Evolutionary conservation across 2,113 vertebrate species (phyloP).

Genomic region (Ceuthmochares aereus): DNA sequence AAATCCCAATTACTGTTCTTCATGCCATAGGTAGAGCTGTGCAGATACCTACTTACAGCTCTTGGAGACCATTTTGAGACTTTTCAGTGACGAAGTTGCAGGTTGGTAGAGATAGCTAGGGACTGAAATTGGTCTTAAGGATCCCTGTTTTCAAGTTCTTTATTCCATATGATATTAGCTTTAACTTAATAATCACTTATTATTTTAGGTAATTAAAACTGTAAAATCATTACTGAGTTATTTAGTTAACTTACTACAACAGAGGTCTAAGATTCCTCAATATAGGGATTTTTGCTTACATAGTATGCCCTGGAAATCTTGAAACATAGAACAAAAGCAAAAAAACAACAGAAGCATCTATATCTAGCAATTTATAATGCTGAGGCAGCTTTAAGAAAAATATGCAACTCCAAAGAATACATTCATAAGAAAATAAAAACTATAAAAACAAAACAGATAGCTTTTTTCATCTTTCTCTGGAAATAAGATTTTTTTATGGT

Average conservation of each 20-base stretch:
- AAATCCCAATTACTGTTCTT: neutral
- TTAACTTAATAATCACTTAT: neutral
- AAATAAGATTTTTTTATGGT: neutral
- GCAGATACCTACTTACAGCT: neutral
- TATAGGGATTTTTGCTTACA: neutral
- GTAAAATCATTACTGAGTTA: neutral
- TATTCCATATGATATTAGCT: neutral
- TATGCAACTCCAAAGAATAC: neutral
- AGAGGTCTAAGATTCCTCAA: neutral
- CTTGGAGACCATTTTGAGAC: neutral
- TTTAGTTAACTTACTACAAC: neutral
- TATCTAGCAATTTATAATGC: neutral
- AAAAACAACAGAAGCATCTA: neutral
- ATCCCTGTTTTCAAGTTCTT: neutral
- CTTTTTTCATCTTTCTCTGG: neutral
- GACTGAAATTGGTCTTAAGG: neutral
- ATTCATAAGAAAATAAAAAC: neutral
- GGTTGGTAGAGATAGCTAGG: neutral
- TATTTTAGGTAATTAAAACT: neutral
- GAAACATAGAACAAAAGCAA: neutral
- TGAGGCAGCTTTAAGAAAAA: neutral
- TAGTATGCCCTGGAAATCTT: neutral
- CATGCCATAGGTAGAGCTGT: fast-evolving
- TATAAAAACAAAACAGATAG: neutral
- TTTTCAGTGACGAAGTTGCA: neutral